Evolutionary conservation across 2,113 vertebrate genomes (phyloP).

Genomic region (Chamaetylas fuelleborni): DNA sequence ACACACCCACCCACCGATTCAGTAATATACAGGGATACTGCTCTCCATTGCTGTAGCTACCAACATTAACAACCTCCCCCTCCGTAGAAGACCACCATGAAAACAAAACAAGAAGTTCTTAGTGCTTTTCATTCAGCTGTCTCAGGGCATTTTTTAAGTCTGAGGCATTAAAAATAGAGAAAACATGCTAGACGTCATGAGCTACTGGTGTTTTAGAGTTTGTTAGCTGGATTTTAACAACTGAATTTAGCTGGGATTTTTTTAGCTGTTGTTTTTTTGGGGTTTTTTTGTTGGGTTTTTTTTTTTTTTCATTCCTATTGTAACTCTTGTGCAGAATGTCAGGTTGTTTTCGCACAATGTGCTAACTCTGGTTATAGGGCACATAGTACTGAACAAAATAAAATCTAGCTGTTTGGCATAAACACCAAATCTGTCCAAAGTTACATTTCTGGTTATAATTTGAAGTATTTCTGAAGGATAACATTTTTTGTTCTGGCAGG

Average conservation of each 20-base stretch:
- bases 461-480: neutral
- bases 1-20: accelerated
- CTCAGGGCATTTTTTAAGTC: neutral
- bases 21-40: neutral
- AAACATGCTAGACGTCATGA: neutral
- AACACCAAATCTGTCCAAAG: neutral
- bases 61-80: neutral
- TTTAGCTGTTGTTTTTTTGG: neutral
- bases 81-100: accelerated
- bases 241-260: neutral
- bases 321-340: neutral
- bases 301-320: neutral
- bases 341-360: neutral
- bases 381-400: neutral
- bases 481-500: neutral
- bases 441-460: neutral
- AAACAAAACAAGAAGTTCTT: neutral
- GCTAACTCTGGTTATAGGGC: neutral
- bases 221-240: neutral
- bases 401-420: neutral
- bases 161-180: neutral
- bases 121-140: neutral
- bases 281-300: too few relatives aligned
- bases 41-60: neutral
- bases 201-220: neutral